Percentiles rank a stretch among this genome's conserved stretches.
phyloP scores from a whole-genome alignment of 1,140 invertebrate species.

The Metopolophium dirhodum region DNA sequence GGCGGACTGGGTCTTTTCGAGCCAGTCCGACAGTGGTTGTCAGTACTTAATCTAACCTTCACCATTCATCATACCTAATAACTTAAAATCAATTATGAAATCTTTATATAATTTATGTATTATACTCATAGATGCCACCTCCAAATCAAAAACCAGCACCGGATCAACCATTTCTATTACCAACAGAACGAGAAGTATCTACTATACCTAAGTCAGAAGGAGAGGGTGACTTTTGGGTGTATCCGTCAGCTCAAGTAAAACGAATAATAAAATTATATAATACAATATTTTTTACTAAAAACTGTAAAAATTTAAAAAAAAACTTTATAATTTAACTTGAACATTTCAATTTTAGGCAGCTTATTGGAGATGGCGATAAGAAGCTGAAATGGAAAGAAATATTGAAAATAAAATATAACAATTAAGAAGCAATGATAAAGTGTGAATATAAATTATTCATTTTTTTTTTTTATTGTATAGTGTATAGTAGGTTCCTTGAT shows the following conservation, averaged over 20 bases:
- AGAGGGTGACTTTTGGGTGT: slow-evolving; percentile 88
- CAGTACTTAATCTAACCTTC: not conserved
- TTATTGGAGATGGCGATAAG: slow-evolving; percentile 49
- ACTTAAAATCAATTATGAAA: not conserved
- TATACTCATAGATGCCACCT: slow-evolving; percentile 79
- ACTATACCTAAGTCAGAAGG: slow-evolving; percentile 87
- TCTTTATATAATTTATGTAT: not conserved
- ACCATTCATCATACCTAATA: not conserved
- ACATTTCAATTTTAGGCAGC: not conserved
- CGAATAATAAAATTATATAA: not conserved
- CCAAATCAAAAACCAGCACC: slow-evolving; percentile 94
- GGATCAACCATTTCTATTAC: slow-evolving; percentile 93
- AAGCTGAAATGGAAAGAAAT: slow-evolving; percentile 52
- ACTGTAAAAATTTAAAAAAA: not conserved
- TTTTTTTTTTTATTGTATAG: slow-evolving; percentile 21
- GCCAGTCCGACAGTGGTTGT: too few species aligned
- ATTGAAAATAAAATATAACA: slow-evolving; percentile 46
- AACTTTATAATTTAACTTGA: not conserved
- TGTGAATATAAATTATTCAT: not conserved
- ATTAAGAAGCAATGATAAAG: slow-evolving; percentile 33
- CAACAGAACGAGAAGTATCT: slow-evolving; percentile 85
- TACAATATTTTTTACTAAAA: not conserved
- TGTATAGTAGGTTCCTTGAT: slow-evolving; percentile 6
- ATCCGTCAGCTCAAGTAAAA: slow-evolving; percentile 90
- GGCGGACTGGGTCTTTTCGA: too few species aligned